A percentile compares a stretch with the other conserved stretches of the same genome.
These are phyloP conservation scores for Daphoenositta chrysoptera DNA, from an alignment of 2,113 vertebrate genomes.

Conservation along the genomic window DNA sequence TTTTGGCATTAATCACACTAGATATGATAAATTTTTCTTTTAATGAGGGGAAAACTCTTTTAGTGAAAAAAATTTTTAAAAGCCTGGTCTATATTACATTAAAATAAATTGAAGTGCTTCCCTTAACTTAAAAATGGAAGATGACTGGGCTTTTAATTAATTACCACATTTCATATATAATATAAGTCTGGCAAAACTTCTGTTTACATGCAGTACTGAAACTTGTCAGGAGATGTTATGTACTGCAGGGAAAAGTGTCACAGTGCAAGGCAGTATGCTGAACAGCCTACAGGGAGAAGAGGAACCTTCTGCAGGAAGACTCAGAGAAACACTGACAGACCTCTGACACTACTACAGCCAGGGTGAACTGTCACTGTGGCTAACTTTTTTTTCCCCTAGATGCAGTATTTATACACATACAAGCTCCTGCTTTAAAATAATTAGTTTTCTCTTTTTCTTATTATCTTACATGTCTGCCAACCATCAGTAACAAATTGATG, in stretches of 20 bases:
- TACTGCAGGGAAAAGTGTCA: background rate
- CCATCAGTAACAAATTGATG: background rate
- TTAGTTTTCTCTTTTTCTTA: fast-evolving
- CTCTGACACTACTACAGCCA: background rate
- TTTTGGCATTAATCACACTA: background rate
- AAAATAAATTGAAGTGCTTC: background rate
- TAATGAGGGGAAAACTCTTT: background rate
- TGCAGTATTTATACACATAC: background rate
- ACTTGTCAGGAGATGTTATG: background rate
- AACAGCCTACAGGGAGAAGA: background rate
- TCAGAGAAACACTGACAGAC: background rate
- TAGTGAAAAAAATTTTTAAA: background rate
- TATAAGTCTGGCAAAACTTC: background rate
- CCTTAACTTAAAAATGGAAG: background rate
- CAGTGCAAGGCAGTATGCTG: fast-evolving
- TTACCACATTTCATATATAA: background rate
- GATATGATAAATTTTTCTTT: background rate
- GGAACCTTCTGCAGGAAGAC: background rate
- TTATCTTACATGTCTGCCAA: background rate
- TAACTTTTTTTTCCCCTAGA: background rate
- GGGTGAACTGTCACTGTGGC: background rate
- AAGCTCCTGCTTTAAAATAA: background rate
- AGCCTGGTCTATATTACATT: background rate
- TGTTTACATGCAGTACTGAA: background rate
- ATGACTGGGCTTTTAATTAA: background rate